phyloP scores from a whole-genome alignment of 2,888 invertebrate species.

The Calameuta pallipes region DNA sequence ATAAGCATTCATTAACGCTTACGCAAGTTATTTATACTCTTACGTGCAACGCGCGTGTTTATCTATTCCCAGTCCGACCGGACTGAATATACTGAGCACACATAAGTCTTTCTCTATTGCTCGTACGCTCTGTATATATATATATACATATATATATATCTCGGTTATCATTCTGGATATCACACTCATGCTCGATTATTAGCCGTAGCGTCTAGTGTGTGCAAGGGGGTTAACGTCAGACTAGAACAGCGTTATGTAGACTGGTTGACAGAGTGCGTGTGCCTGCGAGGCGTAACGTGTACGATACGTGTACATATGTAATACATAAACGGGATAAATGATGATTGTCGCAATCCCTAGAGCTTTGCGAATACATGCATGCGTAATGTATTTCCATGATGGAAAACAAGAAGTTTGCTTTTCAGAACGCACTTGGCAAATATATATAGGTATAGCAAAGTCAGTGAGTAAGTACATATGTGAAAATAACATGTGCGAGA shows the following conservation, averaged over 20 bases:
- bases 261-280: not conserved
- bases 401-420: not conserved
- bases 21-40: slow-evolving; percentile 59
- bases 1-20: slow-evolving; percentile 60
- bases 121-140: not conserved
- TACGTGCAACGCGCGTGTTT: slow-evolving; percentile 44
- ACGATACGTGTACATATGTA: not conserved
- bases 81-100: slow-evolving; percentile 17
- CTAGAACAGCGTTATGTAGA: not conserved
- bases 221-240: not conserved
- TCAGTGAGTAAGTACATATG: too few relatives aligned
- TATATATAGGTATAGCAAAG: not conserved
- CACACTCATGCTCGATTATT: not conserved
- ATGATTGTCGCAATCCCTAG: not conserved
- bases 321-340: not conserved
- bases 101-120: not conserved
- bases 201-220: not conserved
- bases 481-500: too few relatives aligned
- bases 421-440: not conserved
- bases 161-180: not conserved
- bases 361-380: not conserved
- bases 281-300: not conserved
- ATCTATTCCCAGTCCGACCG: slow-evolving; percentile 38
- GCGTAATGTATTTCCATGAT: not conserved
- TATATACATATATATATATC: not conserved